Percentiles rank a stretch among this genome's conserved stretches.
Conservation (phyloP, 1,140 invertebrate species). For the Drosophila bocqueti region DNA sequence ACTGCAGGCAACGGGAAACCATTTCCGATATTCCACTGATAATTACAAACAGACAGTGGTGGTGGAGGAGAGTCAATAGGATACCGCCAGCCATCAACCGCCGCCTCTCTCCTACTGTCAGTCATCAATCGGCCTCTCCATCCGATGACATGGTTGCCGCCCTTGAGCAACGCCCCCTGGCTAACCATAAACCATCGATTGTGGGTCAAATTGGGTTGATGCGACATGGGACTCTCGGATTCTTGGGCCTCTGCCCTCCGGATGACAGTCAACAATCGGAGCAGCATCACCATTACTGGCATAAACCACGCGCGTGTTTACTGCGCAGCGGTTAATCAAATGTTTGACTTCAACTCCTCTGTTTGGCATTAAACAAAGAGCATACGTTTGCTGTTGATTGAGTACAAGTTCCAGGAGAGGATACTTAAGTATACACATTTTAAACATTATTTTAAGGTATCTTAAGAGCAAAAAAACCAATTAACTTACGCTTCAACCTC, state of each 20-base stretch:
- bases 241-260: slow-evolving; percentile 29
- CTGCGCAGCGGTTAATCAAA: slow-evolving; percentile 24
- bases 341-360: slow-evolving; percentile 5
- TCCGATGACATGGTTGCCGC: slow-evolving; percentile 28
- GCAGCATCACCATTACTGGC: slow-evolving; percentile 34
- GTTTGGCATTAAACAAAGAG: not conserved
- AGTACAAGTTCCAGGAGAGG: too few relatives aligned
- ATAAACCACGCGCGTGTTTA: slow-evolving; percentile 19
- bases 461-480: not conserved
- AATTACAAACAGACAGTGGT: slow-evolving; percentile 43
- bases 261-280: slow-evolving; percentile 40
- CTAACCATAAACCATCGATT: slow-evolving; percentile 51
- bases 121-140: slow-evolving; percentile 32
- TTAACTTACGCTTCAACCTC: not conserved
- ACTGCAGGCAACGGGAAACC: slow-evolving; percentile 48
- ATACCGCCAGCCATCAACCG: not conserved
- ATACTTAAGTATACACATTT: too few relatives aligned
- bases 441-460: not conserved
- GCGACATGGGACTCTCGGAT: slow-evolving; percentile 28
- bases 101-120: slow-evolving; percentile 1
- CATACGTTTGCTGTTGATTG: not conserved
- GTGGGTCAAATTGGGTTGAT: slow-evolving; percentile 52
- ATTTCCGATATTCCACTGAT: slow-evolving; percentile 51
- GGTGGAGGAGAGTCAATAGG: slow-evolving; percentile 27
- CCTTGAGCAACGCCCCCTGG: slow-evolving; percentile 30